phyloP scores from a whole-genome alignment of 2,888 invertebrate species.

The Norana najaformis region DNA sequence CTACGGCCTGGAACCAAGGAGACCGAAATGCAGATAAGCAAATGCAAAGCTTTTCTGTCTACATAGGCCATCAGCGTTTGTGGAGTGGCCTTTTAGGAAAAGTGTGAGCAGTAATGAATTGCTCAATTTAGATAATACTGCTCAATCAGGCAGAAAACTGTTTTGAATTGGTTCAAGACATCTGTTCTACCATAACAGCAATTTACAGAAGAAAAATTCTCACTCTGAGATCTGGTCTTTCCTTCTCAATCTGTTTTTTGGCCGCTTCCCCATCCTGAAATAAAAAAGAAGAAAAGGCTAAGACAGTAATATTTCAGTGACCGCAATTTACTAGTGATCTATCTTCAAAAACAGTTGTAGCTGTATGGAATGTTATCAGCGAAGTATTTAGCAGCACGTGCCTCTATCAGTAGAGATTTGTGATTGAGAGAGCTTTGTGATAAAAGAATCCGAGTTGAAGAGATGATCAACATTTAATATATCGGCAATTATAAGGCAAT shows the following conservation, averaged over 20 bases:
- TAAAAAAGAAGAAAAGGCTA: background rate
- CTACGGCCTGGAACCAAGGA: too few species aligned
- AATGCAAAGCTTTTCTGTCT: background rate
- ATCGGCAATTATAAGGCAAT: too few species aligned
- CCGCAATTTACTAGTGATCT: too few species aligned
- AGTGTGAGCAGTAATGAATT: background rate
- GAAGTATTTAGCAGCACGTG: too few species aligned
- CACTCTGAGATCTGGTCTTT: slow-evolving; percentile 29
- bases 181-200: background rate
- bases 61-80: background rate
- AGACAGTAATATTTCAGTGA: too few species aligned
- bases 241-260: slow-evolving; percentile 29
- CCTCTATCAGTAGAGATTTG: too few species aligned
- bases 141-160: background rate
- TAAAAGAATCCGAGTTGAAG: too few species aligned
- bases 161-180: background rate
- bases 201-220: background rate
- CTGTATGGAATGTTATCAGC: too few species aligned
- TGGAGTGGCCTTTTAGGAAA: background rate
- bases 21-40: too few species aligned
- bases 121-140: background rate
- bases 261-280: slow-evolving; percentile 34
- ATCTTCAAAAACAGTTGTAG: too few species aligned
- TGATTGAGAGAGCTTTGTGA: too few species aligned
- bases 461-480: too few species aligned